A percentile compares a stretch with the other conserved stretches of the same genome.
These are phyloP conservation scores for Tetragonisca angustula DNA, from an alignment of 2,888 invertebrate species.

Conservation along the genomic window DNA sequence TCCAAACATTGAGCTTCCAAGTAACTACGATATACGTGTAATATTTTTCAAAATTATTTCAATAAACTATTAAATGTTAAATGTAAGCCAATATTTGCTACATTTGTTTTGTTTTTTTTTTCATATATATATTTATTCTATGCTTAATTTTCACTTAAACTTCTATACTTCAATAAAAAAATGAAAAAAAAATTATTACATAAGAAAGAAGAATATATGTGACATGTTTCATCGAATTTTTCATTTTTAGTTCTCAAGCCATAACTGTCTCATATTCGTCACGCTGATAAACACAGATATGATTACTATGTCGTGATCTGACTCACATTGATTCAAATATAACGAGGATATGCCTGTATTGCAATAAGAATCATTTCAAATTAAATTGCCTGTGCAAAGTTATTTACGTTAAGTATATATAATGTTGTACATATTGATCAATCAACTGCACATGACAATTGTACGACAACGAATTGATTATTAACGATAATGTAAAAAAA, in stretches of 20 bases:
- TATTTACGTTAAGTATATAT: background rate
- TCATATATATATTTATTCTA: no score
- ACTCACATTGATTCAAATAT: constrained; percentile 45
- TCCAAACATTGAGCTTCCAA: constrained; percentile 91
- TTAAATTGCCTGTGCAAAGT: constrained; percentile 26
- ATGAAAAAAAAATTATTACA: background rate
- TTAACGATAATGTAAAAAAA: background rate
- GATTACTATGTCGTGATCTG: constrained; percentile 37
- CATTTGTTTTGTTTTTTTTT: no score
- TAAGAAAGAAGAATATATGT: background rate
- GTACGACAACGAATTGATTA: background rate
- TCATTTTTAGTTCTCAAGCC: constrained; percentile 10
- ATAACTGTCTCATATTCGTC: constrained; percentile 40
- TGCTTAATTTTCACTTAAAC: background rate
- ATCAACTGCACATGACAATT: background rate
- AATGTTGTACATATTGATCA: background rate
- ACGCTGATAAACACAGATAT: constrained; percentile 56
- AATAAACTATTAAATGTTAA: background rate
- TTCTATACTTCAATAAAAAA: background rate
- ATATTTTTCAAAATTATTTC: constrained; percentile 1
- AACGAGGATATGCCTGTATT: constrained; percentile 33
- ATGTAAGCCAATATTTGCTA: background rate
- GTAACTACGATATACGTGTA: constrained; percentile 84
- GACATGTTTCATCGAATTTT: constrained; percentile 3
- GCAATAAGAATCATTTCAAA: constrained; percentile 33